A percentile compares a stretch with the other conserved stretches of the same genome.
These are phyloP conservation scores for Tetrapedia diversipes DNA, from an alignment of 2,888 invertebrate genomes.

Conservation along the genomic window DNA sequence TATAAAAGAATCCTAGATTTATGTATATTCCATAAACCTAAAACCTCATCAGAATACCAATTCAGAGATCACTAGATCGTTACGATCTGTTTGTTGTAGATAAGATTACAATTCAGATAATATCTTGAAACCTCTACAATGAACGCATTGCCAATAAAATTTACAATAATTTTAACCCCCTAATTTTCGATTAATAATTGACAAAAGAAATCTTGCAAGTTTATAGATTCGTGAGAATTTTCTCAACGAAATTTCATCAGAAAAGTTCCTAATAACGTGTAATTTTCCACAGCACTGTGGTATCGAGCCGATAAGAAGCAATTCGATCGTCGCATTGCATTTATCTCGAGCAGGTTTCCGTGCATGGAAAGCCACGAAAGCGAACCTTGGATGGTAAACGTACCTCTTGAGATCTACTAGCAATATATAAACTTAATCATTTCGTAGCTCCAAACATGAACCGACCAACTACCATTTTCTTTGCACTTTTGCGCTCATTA, in stretches of 20 bases:
- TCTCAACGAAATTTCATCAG: neutral
- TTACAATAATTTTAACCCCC: too few species aligned
- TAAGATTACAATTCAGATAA: conserved; percentile 27
- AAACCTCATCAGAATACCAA: neutral
- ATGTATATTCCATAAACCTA: too few species aligned
- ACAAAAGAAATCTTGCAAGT: too few species aligned
- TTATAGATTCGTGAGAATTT: neutral
- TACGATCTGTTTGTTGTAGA: neutral
- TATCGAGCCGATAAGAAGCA: conserved; percentile 27
- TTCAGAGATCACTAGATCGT: neutral
- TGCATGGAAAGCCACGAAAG: conserved; percentile 26
- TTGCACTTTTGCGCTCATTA: neutral
- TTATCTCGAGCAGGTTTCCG: conserved; percentile 17
- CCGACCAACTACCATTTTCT: conserved; percentile 28
- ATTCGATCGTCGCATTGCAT: conserved; percentile 31
- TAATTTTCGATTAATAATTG: too few species aligned
- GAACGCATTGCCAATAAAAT: neutral
- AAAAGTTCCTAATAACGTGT: neutral
- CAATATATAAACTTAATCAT: conserved; percentile 27
- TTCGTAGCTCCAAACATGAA: conserved; percentile 2
- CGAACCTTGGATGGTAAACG: conserved; percentile 12
- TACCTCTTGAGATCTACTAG: neutral
- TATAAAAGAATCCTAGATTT: too few species aligned
- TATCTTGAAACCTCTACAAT: neutral
- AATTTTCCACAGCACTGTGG: conserved; percentile 11